Conservation (phyloP, 2,888 invertebrate species). For the Epiperipatus broadwayi region DNA sequence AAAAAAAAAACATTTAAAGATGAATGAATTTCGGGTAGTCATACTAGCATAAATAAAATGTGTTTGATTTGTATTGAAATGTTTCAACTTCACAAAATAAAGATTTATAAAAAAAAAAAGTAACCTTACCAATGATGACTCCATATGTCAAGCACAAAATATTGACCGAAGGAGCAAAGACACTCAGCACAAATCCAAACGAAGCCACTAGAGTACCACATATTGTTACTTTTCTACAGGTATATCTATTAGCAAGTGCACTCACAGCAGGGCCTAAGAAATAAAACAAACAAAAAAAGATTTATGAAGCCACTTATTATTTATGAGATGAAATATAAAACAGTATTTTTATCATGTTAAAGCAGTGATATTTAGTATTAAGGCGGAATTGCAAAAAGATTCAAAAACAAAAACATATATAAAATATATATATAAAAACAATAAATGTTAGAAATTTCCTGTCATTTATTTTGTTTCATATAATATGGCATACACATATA, state of each 20-base stretch:
- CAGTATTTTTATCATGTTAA: background rate
- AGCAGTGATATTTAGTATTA: too few relatives aligned
- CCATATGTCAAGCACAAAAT: slow-evolving; percentile 65
- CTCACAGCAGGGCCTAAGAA: slow-evolving; percentile 66
- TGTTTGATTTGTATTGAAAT: background rate
- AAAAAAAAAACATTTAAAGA: background rate
- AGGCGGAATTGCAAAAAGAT: too few relatives aligned
- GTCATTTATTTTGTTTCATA: too few relatives aligned
- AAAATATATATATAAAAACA: too few relatives aligned
- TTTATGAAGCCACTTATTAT: background rate
- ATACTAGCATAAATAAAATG: too few relatives aligned
- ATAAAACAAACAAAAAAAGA: slow-evolving; percentile 4
- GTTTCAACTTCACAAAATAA: background rate
- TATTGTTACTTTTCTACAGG: slow-evolving; percentile 71
- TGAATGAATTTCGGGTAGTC: slow-evolving; percentile 1
- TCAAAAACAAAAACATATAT: too few relatives aligned
- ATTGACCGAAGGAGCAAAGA: slow-evolving; percentile 56
- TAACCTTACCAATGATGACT: slow-evolving; percentile 51
- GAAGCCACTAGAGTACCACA: slow-evolving; percentile 54
- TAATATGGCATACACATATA: too few relatives aligned
- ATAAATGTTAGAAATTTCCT: too few relatives aligned
- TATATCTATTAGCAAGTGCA: slow-evolving; percentile 76
- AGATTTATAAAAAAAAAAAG: background rate
- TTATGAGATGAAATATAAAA: background rate
- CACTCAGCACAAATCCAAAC: slow-evolving; percentile 47